Conservation (phyloP, 2,113 vertebrate species). For the Motacilla tschutschensis region DNA sequence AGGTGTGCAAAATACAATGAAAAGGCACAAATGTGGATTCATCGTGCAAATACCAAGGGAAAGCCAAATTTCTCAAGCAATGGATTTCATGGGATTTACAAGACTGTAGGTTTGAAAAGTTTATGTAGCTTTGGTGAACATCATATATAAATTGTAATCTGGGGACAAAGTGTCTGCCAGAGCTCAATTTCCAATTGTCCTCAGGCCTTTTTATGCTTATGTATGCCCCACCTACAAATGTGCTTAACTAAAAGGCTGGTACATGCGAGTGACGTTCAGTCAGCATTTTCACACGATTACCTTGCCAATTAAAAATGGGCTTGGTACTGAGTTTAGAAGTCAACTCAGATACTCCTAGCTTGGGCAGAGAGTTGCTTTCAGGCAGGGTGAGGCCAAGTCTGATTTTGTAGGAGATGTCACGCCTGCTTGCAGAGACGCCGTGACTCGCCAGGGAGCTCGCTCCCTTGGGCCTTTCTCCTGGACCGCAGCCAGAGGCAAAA, state of each 20-base stretch:
- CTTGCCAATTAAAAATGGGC: slow-evolving; percentile 61
- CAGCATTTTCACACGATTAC: slow-evolving; percentile 69
- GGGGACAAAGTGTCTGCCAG: slow-evolving; percentile 32
- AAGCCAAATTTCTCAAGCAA: not conserved
- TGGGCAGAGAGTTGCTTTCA: slow-evolving; percentile 62
- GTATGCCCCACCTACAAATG: slow-evolving; percentile 34
- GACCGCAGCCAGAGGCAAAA: slow-evolving; percentile 13
- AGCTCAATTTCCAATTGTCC: slow-evolving; percentile 35
- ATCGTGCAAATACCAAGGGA: not conserved
- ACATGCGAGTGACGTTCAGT: slow-evolving; percentile 33
- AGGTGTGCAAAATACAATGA: not conserved
- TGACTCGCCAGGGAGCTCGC: slow-evolving; percentile 55
- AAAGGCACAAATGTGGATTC: not conserved
- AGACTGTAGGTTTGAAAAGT: not conserved
- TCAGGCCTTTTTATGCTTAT: not conserved
- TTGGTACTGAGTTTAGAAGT: slow-evolving; percentile 68
- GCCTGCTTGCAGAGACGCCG: slow-evolving; percentile 63
- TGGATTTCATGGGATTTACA: not conserved
- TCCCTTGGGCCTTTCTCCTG: slow-evolving; percentile 30
- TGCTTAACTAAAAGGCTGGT: slow-evolving; percentile 37
- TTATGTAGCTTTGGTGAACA: not conserved
- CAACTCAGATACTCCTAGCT: slow-evolving; percentile 64
- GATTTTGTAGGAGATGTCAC: slow-evolving; percentile 51
- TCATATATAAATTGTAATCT: not conserved
- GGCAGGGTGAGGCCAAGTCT: slow-evolving; percentile 61